Percentiles rank a stretch among this genome's conserved stretches.
Conservation (phyloP, 1,140 invertebrate genomes). For the Drosophila watanabei region DNA sequence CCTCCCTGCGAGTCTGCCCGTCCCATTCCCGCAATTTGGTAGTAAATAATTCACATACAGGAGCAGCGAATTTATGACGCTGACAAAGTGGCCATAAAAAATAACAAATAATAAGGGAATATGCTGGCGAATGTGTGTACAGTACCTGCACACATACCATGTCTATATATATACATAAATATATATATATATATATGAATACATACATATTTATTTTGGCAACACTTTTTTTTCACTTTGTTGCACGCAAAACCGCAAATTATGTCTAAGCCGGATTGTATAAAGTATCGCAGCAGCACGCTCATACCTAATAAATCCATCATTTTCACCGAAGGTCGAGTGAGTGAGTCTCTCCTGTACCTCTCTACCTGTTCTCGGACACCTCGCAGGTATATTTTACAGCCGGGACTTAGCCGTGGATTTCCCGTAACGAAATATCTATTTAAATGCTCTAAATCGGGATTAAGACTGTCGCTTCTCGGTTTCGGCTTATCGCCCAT, state of each 20-base stretch:
- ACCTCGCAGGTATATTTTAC: conserved; percentile 28
- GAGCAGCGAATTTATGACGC: conserved; percentile 75
- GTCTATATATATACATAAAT: neutral
- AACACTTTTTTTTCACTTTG: conserved; percentile 47
- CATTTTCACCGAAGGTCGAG: conserved; percentile 51
- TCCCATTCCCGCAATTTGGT: conserved; percentile 55
- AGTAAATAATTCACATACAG: conserved; percentile 83
- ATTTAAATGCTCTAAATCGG: conserved; percentile 44
- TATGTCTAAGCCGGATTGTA: conserved; percentile 58
- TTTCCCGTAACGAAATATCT: conserved; percentile 17
- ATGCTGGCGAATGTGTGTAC: conserved; percentile 27
- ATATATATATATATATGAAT: neutral
- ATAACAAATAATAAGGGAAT: conserved; percentile 70
- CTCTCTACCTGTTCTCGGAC: conserved; percentile 37
- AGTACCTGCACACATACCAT: conserved; percentile 7
- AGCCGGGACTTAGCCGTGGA: conserved; percentile 5
- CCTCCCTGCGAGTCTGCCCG: conserved; percentile 23
- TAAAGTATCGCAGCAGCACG: conserved; percentile 52
- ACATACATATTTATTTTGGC: conserved; percentile 66
- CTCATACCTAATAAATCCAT: conserved; percentile 72
- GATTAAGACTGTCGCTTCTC: conserved; percentile 25
- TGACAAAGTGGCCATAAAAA: conserved; percentile 83
- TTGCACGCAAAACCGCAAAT: conserved; percentile 68
- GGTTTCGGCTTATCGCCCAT: conserved; percentile 32
- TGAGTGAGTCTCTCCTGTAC: neutral